Conservation (phyloP, 2,113 vertebrate genomes). For the Notarius lentiginosus region DNA sequence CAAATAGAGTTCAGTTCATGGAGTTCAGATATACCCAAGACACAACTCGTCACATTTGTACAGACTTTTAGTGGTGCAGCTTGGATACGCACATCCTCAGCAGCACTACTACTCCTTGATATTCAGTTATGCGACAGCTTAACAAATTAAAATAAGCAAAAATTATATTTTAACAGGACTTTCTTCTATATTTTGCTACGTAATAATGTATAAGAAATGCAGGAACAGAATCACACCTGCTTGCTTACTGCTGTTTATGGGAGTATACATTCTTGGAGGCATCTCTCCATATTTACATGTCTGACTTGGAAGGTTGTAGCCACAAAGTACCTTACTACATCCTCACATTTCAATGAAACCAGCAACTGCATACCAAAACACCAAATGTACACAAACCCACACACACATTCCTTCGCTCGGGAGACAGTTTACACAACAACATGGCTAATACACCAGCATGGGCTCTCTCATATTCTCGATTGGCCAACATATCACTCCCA, state of each 20-base stretch:
- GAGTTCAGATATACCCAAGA: neutral
- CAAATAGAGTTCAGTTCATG: no score
- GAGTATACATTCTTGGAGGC: neutral
- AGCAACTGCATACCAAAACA: conserved; percentile 1
- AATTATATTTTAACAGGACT: neutral
- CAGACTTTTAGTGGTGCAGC: neutral
- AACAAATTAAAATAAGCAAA: neutral
- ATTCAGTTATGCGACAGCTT: neutral
- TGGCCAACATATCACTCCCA: no score
- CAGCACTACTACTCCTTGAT: neutral
- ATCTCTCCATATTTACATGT: conserved; percentile 8
- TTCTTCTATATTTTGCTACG: neutral
- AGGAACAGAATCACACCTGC: neutral
- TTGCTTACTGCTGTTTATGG: neutral
- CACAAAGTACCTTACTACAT: neutral
- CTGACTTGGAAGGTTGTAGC: neutral
- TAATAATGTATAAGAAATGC: neutral
- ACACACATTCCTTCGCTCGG: neutral
- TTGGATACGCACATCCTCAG: neutral
- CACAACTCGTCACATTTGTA: neutral
- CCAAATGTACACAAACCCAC: conserved; percentile 11
- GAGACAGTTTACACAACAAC: neutral
- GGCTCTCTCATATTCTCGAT: neutral
- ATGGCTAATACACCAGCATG: neutral
- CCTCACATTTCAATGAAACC: neutral